phyloP scores from a whole-genome alignment of 2,888 invertebrate genomes.

The Cheilosia grossa region DNA sequence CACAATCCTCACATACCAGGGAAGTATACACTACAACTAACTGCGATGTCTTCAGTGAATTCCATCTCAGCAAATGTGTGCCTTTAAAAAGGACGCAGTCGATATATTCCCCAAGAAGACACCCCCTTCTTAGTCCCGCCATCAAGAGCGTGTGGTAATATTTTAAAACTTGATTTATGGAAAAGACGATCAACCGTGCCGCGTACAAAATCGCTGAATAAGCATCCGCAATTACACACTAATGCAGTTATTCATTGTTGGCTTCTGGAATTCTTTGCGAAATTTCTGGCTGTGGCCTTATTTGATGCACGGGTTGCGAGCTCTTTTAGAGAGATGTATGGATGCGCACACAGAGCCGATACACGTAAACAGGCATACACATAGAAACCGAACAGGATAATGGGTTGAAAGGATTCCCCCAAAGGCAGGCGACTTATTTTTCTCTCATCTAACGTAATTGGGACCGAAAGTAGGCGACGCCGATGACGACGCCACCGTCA shows the following conservation, averaged over 20 bases:
- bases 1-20: no score
- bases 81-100: no score
- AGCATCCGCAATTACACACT: constrained; percentile 76
- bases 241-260: constrained; percentile 73
- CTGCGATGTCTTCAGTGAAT: no score
- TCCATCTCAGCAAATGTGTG: no score
- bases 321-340: constrained; percentile 10
- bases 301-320: constrained; percentile 11
- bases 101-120: no score
- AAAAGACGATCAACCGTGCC: constrained; percentile 63
- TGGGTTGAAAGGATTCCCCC: constrained; percentile 50
- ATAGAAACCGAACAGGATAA: background rate
- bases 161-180: constrained; percentile 75
- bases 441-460: constrained; percentile 54
- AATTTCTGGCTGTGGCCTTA: background rate
- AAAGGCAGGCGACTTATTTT: constrained; percentile 55
- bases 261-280: constrained; percentile 27
- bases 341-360: constrained; percentile 11
- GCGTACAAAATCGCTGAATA: constrained; percentile 71
- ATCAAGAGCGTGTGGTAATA: constrained; percentile 44
- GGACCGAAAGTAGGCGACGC: constrained; percentile 18
- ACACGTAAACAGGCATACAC: constrained; percentile 19
- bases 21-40: no score
- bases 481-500: background rate
- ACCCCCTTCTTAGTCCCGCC: background rate